A percentile compares a stretch with the other conserved stretches of the same genome.
Evolutionary conservation across 92 coral and sea anemone species (phyloP).

Genomic region (Montipora capitata): DNA sequence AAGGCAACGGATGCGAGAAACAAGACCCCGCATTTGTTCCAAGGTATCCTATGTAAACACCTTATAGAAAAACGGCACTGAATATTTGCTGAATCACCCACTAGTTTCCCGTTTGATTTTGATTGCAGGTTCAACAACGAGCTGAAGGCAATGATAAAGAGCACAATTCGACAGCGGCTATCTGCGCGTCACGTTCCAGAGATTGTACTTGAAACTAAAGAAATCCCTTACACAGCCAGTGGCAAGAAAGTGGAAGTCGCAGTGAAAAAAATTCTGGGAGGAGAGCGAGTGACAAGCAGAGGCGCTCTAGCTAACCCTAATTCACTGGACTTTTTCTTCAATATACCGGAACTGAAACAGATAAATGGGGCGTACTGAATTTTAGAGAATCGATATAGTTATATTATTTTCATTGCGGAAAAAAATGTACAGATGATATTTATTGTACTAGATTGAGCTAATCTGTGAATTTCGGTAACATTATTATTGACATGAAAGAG

Average conservation of each 20-base stretch:
- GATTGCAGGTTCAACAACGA: slow-evolving; percentile 75
- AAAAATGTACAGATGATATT: not conserved
- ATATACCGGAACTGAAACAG: slow-evolving; percentile 79
- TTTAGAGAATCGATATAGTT: not conserved
- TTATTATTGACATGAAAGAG: no score
- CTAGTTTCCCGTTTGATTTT: not conserved
- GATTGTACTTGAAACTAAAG: slow-evolving; percentile 85
- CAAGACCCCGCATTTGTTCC: no score
- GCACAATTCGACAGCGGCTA: slow-evolving; percentile 81
- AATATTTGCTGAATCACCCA: no score
- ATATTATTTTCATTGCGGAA: not conserved
- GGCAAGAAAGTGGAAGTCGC: slow-evolving; percentile 99
- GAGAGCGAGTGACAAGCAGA: slow-evolving; percentile 85
- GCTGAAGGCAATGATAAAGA: slow-evolving; percentile 59
- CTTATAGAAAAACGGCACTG: no score
- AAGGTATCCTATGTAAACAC: no score
- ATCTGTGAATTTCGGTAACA: no score
- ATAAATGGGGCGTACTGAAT: not conserved
- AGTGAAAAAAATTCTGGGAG: slow-evolving; percentile 92
- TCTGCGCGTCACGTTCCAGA: slow-evolving; percentile 98
- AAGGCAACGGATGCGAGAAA: no score
- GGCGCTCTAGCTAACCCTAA: slow-evolving; percentile 96
- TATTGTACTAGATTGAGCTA: not conserved
- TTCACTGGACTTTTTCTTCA: slow-evolving; percentile 86
- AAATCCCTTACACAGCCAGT: slow-evolving; percentile 98